phyloP scores from a whole-genome alignment of 2,113 vertebrate species.

The Urocolius indicus region DNA sequence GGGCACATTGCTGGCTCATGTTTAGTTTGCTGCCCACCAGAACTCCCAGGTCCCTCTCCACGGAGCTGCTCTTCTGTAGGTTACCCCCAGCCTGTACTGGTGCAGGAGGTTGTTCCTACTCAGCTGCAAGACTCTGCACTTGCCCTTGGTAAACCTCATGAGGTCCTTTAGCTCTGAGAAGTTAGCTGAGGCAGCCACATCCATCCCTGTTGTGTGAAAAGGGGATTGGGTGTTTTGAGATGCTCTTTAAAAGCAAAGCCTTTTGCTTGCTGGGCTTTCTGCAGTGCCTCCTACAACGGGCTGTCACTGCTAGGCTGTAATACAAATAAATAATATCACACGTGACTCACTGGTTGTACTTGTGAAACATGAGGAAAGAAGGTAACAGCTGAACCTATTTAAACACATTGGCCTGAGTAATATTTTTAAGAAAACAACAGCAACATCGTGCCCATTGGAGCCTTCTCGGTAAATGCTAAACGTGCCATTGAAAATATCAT shows the following conservation, averaged over 20 bases:
- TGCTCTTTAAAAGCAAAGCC: neutral
- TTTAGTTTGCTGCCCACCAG: no score
- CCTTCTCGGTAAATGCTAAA: constrained; percentile 18
- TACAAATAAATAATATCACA: constrained; percentile 4
- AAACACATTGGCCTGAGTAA: neutral
- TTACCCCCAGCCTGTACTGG: no score
- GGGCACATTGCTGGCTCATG: no score
- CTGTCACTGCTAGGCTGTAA: neutral
- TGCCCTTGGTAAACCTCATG: no score
- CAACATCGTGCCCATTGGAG: neutral
- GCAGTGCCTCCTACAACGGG: neutral
- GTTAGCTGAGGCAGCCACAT: fast-evolving
- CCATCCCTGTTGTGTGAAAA: neutral
- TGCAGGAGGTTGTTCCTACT: no score
- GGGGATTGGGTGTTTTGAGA: neutral
- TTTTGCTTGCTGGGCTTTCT: neutral
- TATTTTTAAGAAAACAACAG: constrained; percentile 8
- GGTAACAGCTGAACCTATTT: neutral
- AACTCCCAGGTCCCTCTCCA: no score
- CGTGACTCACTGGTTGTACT: constrained; percentile 19
- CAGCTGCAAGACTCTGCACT: no score
- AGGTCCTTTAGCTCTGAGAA: neutral
- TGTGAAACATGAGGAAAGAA: constrained; percentile 37
- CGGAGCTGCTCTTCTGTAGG: no score
- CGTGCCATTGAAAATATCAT: constrained; percentile 42